Percentiles rank a stretch among this genome's conserved stretches.
Conservation (phyloP, 1,140 invertebrate genomes). For the Teleogryllus occipitalis region DNA sequence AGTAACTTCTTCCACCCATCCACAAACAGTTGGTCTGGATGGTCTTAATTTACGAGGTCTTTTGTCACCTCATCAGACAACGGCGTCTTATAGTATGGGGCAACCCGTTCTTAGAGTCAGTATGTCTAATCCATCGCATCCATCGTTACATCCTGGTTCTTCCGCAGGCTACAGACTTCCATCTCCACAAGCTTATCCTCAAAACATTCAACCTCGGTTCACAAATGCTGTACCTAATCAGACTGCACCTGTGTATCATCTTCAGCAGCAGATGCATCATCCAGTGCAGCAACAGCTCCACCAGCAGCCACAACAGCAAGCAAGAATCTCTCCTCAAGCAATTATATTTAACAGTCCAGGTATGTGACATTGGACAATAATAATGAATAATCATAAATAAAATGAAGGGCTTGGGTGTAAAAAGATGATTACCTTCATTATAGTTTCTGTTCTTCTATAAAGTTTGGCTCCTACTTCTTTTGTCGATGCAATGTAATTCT, state of each 20-base stretch:
- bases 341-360: slow-evolving; percentile 8
- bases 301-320: slow-evolving; percentile 32
- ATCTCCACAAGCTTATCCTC: neutral
- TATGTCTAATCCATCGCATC: slow-evolving; percentile 7
- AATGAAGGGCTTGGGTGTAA: too few species aligned
- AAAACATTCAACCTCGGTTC: neutral
- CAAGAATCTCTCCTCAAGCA: slow-evolving; percentile 15
- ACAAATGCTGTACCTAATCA: slow-evolving; percentile 12
- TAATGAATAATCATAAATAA: too few species aligned
- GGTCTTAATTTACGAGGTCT: slow-evolving; percentile 24
- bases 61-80: slow-evolving; percentile 22
- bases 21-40: slow-evolving; percentile 24
- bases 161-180: neutral
- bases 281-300: slow-evolving; percentile 29
- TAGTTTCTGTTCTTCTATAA: too few species aligned
- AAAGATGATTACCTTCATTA: too few species aligned
- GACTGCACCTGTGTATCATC: slow-evolving; percentile 24
- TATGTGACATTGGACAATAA: neutral
- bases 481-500: too few species aligned
- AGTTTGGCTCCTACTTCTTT: too few species aligned
- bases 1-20: slow-evolving; percentile 44
- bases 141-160: neutral
- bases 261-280: slow-evolving; percentile 31
- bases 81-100: neutral
- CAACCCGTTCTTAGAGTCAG: neutral